Conservation (phyloP, 1,140 invertebrate genomes). For the Acromyrmex heyeri region DNA sequence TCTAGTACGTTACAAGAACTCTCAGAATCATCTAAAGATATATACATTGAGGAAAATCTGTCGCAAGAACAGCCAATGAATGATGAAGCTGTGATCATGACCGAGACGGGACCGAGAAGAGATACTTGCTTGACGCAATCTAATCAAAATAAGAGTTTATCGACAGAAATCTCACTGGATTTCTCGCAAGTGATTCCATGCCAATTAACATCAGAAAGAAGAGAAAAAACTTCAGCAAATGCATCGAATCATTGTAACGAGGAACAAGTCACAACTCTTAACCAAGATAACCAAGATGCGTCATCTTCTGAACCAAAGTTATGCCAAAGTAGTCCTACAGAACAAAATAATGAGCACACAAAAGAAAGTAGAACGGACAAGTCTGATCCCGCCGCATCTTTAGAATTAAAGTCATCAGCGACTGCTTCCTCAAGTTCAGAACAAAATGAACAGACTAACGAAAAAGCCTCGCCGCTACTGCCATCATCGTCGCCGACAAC, state of each 20-base stretch:
- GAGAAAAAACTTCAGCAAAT: conserved; percentile 28
- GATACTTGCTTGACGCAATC: neutral
- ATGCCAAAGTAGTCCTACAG: conserved; percentile 13
- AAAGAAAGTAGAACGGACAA: neutral
- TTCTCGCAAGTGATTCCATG: neutral
- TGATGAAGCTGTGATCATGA: neutral
- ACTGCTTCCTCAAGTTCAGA: neutral
- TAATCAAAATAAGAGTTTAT: conserved; percentile 1
- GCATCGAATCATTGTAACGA: neutral
- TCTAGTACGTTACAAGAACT: conserved; percentile 26
- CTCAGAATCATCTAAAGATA: neutral
- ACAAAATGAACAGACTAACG: conserved; percentile 7
- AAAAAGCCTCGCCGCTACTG: neutral
- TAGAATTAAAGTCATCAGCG: neutral
- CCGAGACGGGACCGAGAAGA: neutral
- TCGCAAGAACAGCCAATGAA: neutral
- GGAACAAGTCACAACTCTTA: neutral
- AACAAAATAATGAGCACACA: conserved; percentile 1
- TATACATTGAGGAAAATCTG: neutral
- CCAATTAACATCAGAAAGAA: neutral
- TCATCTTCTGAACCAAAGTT: conserved; percentile 5
- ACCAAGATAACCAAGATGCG: neutral
- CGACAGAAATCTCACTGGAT: neutral
- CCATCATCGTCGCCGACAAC: neutral
- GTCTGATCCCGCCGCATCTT: conserved; percentile 2